Base-by-base conservation (phyloP, 2,113 vertebrate species). In the Coptodon bakossiorum region DNA sequence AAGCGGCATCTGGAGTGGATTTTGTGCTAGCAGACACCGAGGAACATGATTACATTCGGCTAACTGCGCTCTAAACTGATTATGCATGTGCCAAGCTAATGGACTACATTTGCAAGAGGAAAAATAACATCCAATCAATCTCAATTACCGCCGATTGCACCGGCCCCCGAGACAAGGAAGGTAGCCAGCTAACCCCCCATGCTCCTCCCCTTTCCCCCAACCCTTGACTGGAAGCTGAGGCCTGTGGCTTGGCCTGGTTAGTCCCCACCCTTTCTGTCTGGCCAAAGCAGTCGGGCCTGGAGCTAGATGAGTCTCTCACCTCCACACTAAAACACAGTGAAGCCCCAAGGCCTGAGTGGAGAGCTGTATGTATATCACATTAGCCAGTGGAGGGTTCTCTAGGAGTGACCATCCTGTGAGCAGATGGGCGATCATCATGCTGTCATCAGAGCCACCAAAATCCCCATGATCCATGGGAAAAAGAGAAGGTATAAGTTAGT, bases 41-140 rank as follows among this genome's bases (percentile, higher is more conserved):
- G 98, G 98, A 99, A 98, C 98, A 98, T 97, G 98, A 99, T 99
- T 99, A 99, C 98, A 99, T 97, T 98, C 98, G 97, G 98, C 99
- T 99, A 99, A 99, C 98, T 99, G 98, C 97, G 97, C 98, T 98
- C 98, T 99, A 99, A 99, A 98, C 98, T 99, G 98, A 99, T 99
- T 98, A 99, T 98, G 98, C 98, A 99, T 99, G 98, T 99, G 98
- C 98, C 98, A 98, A 98, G 97, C 98, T 98, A 99, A 99, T 99
- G 99, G 98, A 99, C 99, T 98, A 98, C 98, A 99, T 99, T 99
- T 99, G 98, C 98, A 97, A 98, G 98, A 98, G 98, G 98, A 98
- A 98, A 99, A 99, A 98, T 98, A 98, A 98, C 98, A 98, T 98
- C 97, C 98, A 98, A 98, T 99, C 98, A 98, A 98, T 98, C 98